Evolutionary conservation across 1,140 invertebrate species (phyloP), one percentile per base, ranked within the genome.

Genomic region (Bombus confusus): DNA sequence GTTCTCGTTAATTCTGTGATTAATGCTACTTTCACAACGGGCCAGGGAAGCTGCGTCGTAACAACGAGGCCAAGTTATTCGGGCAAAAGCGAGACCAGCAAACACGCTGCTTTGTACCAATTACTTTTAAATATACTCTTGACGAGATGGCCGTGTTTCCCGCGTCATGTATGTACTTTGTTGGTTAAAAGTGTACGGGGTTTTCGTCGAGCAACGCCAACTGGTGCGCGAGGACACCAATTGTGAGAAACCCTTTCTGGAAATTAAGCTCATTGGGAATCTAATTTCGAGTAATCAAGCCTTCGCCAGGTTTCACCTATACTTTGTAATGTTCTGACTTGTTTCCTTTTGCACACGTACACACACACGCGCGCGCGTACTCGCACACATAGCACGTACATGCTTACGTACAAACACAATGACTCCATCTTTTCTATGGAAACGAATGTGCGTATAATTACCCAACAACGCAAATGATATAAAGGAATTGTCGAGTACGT

Each of bases 201-300:
- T 74, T 77, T 76, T 28, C 78, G 69, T 28, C 62, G 73, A 81
- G 87, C 31, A 37, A 43, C 64, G 78, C 73, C 68, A 86, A 76
- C 43, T 79, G 75, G 78, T 75, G 69, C 37, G 66, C 88, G 78
- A 82, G 80, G 81, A 90, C 75, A 89, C 89, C 88, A 90, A 90
- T 90, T 90, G 86, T 79, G 83, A 87, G 80, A 71, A 52, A 69
- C 78, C 88, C 88, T 90, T 90, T 87, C 88, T 83, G 75, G 76
- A 85, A 90, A 90, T 90, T 90, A 90, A 90, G 86, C 89, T 90
- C 88, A 80, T 87, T 86, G 72, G 76, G 73, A 90, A 90, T 90
- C 86, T 90, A 90, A 90, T 90, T 90, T 57, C 76, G 83, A 68
- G 86, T 90, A 90, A 90, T 90, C 89, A 90, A 79, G 82, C 59